These are phyloP conservation scores for Aphidius ervi DNA, from an alignment of 1,140 invertebrate genomes.

Conservation along the genomic window DNA sequence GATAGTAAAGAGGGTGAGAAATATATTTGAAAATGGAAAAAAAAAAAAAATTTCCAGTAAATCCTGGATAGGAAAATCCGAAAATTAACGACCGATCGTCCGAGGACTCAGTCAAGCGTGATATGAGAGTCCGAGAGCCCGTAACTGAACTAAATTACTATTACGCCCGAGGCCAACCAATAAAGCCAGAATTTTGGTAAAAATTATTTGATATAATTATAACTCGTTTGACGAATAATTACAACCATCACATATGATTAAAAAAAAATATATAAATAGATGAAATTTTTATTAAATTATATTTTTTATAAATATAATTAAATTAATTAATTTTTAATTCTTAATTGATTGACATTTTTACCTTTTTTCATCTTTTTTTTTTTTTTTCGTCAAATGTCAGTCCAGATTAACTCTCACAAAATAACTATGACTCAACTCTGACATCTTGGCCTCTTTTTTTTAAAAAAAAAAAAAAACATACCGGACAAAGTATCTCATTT, in stretches of 20 bases:
- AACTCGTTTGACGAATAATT: slow-evolving; percentile 9
- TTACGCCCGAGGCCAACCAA: slow-evolving; percentile 7
- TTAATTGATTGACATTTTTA: too few relatives aligned
- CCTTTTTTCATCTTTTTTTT: too few relatives aligned
- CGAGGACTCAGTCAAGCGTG: slow-evolving; percentile 16
- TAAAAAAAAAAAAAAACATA: too few relatives aligned
- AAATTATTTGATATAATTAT: slow-evolving; percentile 25
- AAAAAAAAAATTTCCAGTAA: slow-evolving; percentile 22
- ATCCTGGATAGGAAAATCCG: slow-evolving; percentile 32
- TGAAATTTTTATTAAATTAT: too few relatives aligned
- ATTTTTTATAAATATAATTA: too few relatives aligned
- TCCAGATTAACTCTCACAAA: too few relatives aligned
- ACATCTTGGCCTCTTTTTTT: too few relatives aligned
- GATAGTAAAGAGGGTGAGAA: not conserved
- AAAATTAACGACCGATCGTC: slow-evolving; percentile 33
- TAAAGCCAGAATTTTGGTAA: slow-evolving; percentile 23
- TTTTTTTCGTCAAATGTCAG: too few relatives aligned
- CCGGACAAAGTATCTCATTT: too few relatives aligned
- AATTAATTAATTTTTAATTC: too few relatives aligned
- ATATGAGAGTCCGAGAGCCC: slow-evolving; percentile 15
- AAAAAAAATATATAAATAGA: too few relatives aligned
- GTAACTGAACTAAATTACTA: slow-evolving; percentile 21
- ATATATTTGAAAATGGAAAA: not conserved
- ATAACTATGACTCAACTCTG: too few relatives aligned
- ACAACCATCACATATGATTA: not conserved